Evolutionary conservation across 2,113 vertebrate species (phyloP).

Genomic region (Baryphthengus martii): DNA sequence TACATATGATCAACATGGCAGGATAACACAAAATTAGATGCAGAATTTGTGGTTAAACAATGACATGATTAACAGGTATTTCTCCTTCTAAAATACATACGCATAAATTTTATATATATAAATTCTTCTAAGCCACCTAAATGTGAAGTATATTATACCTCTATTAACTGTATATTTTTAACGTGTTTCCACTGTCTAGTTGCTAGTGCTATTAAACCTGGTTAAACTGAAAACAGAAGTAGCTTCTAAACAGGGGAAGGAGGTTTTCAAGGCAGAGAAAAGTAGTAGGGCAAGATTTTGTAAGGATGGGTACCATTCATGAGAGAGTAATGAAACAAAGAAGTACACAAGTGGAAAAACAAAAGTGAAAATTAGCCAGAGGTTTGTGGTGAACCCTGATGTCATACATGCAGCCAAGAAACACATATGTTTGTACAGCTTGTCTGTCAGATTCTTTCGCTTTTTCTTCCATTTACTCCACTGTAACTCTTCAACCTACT

Average conservation of each 20-base stretch:
- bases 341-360: background rate
- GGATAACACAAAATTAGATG: background rate
- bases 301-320: background rate
- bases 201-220: background rate
- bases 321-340: background rate
- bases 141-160: background rate
- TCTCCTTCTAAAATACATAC: background rate
- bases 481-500: background rate
- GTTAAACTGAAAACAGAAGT: background rate
- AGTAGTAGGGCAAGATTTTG: background rate
- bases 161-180: background rate
- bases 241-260: background rate
- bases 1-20: background rate
- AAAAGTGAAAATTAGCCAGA: background rate
- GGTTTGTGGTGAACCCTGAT: background rate
- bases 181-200: background rate
- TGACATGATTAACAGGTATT: background rate
- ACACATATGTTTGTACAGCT: fast-evolving
- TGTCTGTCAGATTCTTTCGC: background rate
- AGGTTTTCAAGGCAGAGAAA: background rate
- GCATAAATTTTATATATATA: background rate
- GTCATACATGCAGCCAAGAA: background rate
- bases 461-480: background rate
- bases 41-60: background rate
- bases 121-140: background rate